phyloP scores from a whole-genome alignment of 2,797 vertebrate species.

The Nannoperca australis region DNA sequence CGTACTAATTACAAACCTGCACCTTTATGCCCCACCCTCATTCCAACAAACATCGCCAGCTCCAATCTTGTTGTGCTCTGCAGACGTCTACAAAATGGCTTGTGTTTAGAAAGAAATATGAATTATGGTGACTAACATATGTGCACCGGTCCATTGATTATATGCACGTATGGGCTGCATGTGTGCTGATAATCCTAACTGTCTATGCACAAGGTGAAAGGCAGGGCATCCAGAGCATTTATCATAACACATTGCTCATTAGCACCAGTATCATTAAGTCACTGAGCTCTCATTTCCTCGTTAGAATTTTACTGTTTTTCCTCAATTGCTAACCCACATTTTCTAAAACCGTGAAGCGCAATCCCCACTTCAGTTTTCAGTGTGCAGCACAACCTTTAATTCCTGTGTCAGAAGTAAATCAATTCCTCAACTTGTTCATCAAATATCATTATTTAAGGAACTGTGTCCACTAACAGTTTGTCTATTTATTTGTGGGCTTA shows the following conservation, averaged over 20 bases:
- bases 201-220: slow-evolving; percentile 59
- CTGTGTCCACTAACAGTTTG: not conserved
- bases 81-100: slow-evolving; percentile 33
- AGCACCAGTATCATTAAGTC: slow-evolving; percentile 19
- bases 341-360: not conserved
- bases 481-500: not conserved
- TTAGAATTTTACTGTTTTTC: slow-evolving; percentile 2
- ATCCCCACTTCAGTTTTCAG: not conserved
- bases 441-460: not conserved
- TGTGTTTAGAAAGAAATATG: slow-evolving; percentile 59
- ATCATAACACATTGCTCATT: slow-evolving; percentile 5
- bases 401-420: slow-evolving; percentile 1
- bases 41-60: slow-evolving; percentile 32
- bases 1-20: slow-evolving; percentile 47
- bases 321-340: not conserved
- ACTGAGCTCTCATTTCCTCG: slow-evolving; percentile 10
- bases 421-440: not conserved
- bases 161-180: slow-evolving; percentile 41
- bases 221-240: slow-evolving; percentile 48
- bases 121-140: slow-evolving; percentile 43
- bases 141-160: slow-evolving; percentile 43
- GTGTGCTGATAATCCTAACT: slow-evolving; percentile 62
- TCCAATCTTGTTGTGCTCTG: slow-evolving; percentile 28
- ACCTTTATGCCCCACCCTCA: slow-evolving; percentile 11
- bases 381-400: not conserved